Percentiles rank a stretch among this genome's conserved stretches.
phyloP scores from a whole-genome alignment of 2,113 vertebrate species.

The Genyomyrus donnyi region DNA sequence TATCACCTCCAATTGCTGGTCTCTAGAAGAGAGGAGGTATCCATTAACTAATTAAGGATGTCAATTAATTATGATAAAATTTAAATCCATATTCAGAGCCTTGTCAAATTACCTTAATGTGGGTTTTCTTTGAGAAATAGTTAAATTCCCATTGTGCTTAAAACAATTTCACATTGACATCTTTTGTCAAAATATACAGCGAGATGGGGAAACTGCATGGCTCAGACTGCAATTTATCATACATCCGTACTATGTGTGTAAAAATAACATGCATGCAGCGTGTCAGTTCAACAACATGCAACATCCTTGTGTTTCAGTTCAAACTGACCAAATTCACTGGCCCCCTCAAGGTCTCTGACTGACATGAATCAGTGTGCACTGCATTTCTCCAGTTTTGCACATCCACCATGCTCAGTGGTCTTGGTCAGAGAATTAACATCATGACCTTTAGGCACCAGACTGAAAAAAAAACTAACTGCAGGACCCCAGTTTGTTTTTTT shows the following conservation, averaged over 20 bases:
- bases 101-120: not conserved
- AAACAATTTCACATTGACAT: not conserved
- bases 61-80: not conserved
- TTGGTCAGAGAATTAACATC: not conserved
- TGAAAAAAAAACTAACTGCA: not conserved
- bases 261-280: not conserved
- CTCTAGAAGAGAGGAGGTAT: not conserved
- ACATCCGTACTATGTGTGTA: not conserved
- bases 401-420: not conserved
- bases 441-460: not conserved
- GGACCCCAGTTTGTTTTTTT: not conserved
- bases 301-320: not conserved
- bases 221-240: not conserved
- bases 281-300: not conserved
- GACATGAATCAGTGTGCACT: not conserved
- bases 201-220: not conserved
- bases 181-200: not conserved
- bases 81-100: not conserved
- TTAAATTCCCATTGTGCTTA: not conserved
- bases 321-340: not conserved
- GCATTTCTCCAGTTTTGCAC: not conserved
- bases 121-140: not conserved
- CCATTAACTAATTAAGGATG: not conserved
- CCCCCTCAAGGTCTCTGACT: not conserved
- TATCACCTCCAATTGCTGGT: not conserved